Base-by-base conservation (phyloP, 2,888 invertebrate genomes). In the Parnassius smintheus region DNA sequence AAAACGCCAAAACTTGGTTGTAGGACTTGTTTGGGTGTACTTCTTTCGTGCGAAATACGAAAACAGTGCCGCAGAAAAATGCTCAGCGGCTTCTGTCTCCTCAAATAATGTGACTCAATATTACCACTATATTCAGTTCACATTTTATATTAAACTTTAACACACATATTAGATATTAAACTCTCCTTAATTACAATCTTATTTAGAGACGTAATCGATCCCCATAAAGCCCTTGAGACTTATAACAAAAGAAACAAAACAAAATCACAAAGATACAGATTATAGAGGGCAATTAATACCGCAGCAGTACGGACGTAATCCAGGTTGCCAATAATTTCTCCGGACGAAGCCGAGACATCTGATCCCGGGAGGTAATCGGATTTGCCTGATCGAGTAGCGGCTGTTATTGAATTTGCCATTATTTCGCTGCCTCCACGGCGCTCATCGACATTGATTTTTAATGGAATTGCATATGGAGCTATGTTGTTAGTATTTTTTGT, bases 301-400 rank as follows among this genome's bases (percentile, higher is more conserved):
- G 76, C 72, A 52, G 77, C 62, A 66, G 59, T 13, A 13, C 49
- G 49, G 7, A 50, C 62, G 72, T 86, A 83, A 88, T 83, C 85
- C 81, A 78, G 83, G 81, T 81, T 78, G 82, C 72, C 75, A 83
- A 81, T 84, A 86, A 85, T 86, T 81, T 83, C 75, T 52, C 72
- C 72, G 80, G 71, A 73, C 72, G 67, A 68, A 66, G 70, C 67
- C 79, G 78, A 82, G 88, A 86, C 88, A 89, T 89, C 88, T 88
- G 91, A 90, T 90, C 88, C 83, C 79, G 68, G 68, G 74, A 62
- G 69, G 76, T 90, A 90, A 90, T 91, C 90, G 80, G 90, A 91
- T 91, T 90, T 83, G 78, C 70, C 83, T 85, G 87, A 88, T 90
- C 88, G 89, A 88, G 82, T 82, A 80, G 82, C 74, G 79, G 73